Evolutionary conservation across 1,140 invertebrate species (phyloP).

Genomic region (Drosophila asahinai): DNA sequence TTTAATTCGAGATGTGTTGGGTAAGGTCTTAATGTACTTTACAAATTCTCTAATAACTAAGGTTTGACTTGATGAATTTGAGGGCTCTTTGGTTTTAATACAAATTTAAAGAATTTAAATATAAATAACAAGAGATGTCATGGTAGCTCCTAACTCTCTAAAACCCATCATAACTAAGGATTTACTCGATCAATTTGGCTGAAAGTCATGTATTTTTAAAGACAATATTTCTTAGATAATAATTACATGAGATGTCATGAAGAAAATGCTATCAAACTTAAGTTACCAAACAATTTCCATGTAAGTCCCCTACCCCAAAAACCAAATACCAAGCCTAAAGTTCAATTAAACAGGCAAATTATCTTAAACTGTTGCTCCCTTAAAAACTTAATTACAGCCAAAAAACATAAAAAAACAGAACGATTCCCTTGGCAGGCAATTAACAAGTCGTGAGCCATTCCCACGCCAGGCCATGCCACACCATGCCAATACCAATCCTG

Average conservation of each 20-base stretch:
- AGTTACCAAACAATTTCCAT: not conserved
- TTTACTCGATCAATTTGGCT: accelerated
- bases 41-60: not conserved
- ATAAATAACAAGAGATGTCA: not conserved
- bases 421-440: constrained; percentile 39
- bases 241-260: not conserved
- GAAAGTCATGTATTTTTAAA: not conserved
- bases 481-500: constrained; percentile 15
- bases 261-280: no score
- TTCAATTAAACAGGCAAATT: constrained; percentile 32
- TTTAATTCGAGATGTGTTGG: not conserved
- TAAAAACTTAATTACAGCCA: constrained; percentile 4
- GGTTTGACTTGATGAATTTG: not conserved
- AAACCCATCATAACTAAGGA: not conserved
- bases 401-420: constrained; percentile 1
- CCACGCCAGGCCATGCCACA: constrained; percentile 34
- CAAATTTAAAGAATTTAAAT: not conserved
- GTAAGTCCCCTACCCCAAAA: constrained; percentile 2
- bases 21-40: no score
- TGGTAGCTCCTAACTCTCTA: not conserved
- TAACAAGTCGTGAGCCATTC: constrained; percentile 43
- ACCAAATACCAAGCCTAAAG: constrained; percentile 32
- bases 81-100: not conserved
- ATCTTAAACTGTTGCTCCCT: constrained; percentile 19
- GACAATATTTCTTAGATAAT: not conserved